Base-by-base conservation (phyloP, 1,140 invertebrate species). In the Wiebesia pumilae region DNA sequence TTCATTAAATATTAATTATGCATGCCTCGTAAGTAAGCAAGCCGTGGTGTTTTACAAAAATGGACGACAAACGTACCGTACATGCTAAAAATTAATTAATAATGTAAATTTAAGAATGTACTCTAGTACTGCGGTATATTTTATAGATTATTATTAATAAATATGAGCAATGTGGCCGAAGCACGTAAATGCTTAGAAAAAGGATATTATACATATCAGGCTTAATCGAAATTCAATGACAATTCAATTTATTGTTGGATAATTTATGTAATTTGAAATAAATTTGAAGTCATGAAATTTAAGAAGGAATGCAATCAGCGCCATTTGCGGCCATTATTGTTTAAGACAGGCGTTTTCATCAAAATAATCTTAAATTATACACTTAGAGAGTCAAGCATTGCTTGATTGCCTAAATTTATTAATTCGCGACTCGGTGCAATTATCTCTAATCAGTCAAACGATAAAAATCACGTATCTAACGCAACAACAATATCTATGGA, bases 71-170 rank as follows among this genome's bases (percentile, higher is more conserved):
- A 73, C 54, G 24, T 81, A 58, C 2, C 33, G 51, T 14, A 40
- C 84, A 85, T 73, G 84, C 67, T 73, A 73, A 81, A 85, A 71
- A 75, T 47, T 71, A 40, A 86, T 81, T 58, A 80, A 62, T 58
- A 71, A 81, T 81, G 54, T n/a, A 73, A 79, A 58, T 81, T 27
- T 3, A 43, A 85, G 12, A 40, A 69, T 27, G 65, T 73, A 73
- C 43, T 85, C 80, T 35, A 81, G 6, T 62, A 43, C 43, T 30
- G 54, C 6, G 33, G 3, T 35, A 12, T 35, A 80, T 69, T 38
- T 71, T 3, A 54, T 51, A 6, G 62, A 16, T 24, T 14, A 58
- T 58, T 62, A 58, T 38, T 58, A 14, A 54, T 73, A 24, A 81
- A 81, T 58, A 40, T 81, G 0, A 47, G 69, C 27, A 67, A 24